Base-by-base conservation (phyloP, 2,888 invertebrate species). In the Limenitis camilla region DNA sequence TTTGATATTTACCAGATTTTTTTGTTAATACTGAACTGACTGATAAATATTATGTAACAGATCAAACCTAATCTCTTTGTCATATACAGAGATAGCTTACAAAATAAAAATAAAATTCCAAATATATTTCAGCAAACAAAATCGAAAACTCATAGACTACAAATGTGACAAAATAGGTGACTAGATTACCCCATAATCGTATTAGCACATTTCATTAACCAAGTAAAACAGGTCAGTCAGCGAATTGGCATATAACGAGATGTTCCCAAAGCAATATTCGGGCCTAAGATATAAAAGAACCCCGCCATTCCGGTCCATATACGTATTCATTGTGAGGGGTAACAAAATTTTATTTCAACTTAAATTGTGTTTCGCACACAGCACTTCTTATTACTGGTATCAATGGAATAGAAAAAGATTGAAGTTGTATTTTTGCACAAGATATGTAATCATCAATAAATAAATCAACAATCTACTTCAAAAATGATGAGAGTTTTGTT, bases 331-430 rank as follows among this genome's bases (percentile, higher is more conserved):
- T 70, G 76, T 65, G 74, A 68, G 70, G 80, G 83, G 78, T 77
- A 78, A 71, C 78, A 76, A 80, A 82, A 83, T 83, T 84, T 84
- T 84, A 84, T 85, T 85, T 81, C 76, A 78, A 83, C 77, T 85
- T 81, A 84, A 85, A 86, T 85, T 81, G 82, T 81, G 78, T 82
- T 84, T 71, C 69, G 76, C 71, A 76, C 74, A 78, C 76, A 73
- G 74, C 72, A 76, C 74, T 77, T 78, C 73, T 81, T 78, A 80
- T 78, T 79, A 78, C 76, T 78, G 70, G 70, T 75, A 19, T 19
- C 19, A 19, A 19, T 19, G 19, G 19, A 19, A 19, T 19, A 19
- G 19, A 19, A 19, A 19, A 19, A 19, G 19, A 19, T 19, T 19
- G 19, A 19, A 19, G 19, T 19, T 2, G 19, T 19, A 19, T 19